Evolutionary conservation across 92 coral and sea anemone genomes (phyloP).

Genomic region (Hydrozoanthus gracilis): DNA sequence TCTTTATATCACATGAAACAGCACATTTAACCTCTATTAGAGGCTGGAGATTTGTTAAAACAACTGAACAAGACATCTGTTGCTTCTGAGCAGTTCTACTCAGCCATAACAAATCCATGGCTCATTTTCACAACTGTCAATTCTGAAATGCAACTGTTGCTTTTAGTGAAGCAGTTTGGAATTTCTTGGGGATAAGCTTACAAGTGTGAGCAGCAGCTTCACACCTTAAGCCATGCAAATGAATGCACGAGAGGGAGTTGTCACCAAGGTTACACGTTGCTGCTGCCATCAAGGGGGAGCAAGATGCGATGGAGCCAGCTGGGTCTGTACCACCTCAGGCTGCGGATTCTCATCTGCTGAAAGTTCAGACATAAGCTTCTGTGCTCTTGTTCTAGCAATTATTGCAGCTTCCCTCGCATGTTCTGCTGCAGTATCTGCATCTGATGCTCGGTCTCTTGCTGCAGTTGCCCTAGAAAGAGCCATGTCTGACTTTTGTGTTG

Average conservation of each 20-base stretch:
- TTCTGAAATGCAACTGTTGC: neutral
- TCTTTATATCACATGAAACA: too few relatives aligned
- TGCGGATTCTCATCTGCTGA: neutral
- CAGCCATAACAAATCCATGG: too few relatives aligned
- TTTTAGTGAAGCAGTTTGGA: neutral
- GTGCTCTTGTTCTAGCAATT: constrained; percentile 70
- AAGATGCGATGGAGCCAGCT: constrained; percentile 26
- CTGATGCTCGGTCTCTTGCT: constrained; percentile 80
- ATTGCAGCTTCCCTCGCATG: constrained; percentile 77
- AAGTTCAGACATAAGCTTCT: constrained; percentile 60
- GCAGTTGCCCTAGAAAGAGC: constrained; percentile 88
- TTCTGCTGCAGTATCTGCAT: constrained; percentile 80
- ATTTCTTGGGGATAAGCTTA: neutral
- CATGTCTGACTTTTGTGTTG: constrained; percentile 86
- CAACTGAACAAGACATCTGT: too few relatives aligned
- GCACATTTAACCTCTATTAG: too few relatives aligned
- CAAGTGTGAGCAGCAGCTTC: neutral
- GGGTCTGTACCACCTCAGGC: neutral
- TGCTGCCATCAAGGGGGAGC: constrained; percentile 24
- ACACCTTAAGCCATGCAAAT: constrained; percentile 24
- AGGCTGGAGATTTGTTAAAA: too few relatives aligned
- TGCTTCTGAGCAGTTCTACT: too few relatives aligned
- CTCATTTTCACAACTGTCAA: neutral
- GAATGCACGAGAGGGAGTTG: neutral
- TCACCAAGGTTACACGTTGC: neutral